These are phyloP conservation scores for Luperina testacea DNA, from an alignment of 2,888 invertebrate genomes.

Conservation along the genomic window DNA sequence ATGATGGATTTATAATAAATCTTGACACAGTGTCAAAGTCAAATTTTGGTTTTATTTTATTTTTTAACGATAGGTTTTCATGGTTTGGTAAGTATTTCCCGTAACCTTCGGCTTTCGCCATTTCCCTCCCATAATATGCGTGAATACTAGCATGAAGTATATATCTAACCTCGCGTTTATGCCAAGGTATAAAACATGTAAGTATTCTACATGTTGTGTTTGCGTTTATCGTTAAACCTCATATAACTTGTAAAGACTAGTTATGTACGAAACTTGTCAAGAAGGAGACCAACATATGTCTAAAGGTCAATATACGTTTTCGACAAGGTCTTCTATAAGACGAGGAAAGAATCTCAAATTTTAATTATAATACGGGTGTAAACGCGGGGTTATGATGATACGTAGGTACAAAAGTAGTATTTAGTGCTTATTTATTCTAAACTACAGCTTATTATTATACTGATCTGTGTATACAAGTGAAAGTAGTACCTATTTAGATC, in stretches of 20 bases:
- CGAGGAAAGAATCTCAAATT: background rate
- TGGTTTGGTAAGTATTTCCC: conserved; percentile 57
- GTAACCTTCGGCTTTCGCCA: conserved; percentile 45
- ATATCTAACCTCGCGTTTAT: background rate
- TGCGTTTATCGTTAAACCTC: background rate
- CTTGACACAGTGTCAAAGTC: conserved; percentile 89
- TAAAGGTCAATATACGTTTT: background rate
- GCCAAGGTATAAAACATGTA: background rate
- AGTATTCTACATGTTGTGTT: background rate
- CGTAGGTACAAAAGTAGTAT: background rate
- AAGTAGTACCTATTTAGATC: conserved; percentile 26
- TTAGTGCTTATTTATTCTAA: conserved; percentile 5
- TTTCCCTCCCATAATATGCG: conserved; percentile 19
- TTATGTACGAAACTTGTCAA: background rate
- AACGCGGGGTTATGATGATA: background rate
- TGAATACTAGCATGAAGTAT: background rate
- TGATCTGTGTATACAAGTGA: background rate
- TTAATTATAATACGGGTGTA: background rate
- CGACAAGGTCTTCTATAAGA: background rate
- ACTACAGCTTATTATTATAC: background rate
- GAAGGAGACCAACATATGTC: background rate
- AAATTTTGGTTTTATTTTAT: conserved; percentile 74
- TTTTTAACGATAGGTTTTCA: conserved; percentile 30
- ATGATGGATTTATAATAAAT: conserved; percentile 90
- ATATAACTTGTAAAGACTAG: background rate